phyloP scores from a whole-genome alignment of 2,113 vertebrate genomes.

The Myodes glareolus region DNA sequence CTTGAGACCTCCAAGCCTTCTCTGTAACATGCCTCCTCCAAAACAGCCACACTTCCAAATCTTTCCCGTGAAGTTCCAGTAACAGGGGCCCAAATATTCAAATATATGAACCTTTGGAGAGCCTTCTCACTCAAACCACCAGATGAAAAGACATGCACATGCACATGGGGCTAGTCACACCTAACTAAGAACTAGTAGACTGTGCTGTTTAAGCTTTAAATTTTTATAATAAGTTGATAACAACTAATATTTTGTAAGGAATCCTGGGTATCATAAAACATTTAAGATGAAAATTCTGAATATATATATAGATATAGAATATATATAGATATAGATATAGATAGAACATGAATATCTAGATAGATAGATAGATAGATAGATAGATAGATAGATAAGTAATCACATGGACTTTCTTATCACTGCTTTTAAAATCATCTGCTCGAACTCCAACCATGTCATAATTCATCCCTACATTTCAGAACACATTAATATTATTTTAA shows the following conservation, averaged over 20 bases:
- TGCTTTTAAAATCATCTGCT: background rate
- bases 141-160: background rate
- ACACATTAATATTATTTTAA: constrained; percentile 8
- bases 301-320: background rate
- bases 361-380: too few species aligned
- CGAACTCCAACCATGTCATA: background rate
- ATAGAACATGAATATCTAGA: too few species aligned
- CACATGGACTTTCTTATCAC: background rate
- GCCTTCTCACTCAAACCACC: background rate
- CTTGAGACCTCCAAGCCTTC: background rate
- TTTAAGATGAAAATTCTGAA: constrained; percentile 23
- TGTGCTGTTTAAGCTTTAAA: background rate
- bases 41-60: background rate
- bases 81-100: background rate
- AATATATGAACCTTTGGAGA: background rate
- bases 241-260: constrained; percentile 10
- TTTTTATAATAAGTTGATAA: constrained; percentile 15
- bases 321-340: too few species aligned
- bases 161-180: background rate
- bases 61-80: background rate
- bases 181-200: constrained; percentile 10
- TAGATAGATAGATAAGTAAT: too few species aligned
- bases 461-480: background rate
- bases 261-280: background rate
- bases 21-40: background rate